Percentiles rank a stretch among this genome's conserved stretches.
phyloP scores from a whole-genome alignment of 2,888 invertebrate genomes.

The Trichopoda pennipes region DNA sequence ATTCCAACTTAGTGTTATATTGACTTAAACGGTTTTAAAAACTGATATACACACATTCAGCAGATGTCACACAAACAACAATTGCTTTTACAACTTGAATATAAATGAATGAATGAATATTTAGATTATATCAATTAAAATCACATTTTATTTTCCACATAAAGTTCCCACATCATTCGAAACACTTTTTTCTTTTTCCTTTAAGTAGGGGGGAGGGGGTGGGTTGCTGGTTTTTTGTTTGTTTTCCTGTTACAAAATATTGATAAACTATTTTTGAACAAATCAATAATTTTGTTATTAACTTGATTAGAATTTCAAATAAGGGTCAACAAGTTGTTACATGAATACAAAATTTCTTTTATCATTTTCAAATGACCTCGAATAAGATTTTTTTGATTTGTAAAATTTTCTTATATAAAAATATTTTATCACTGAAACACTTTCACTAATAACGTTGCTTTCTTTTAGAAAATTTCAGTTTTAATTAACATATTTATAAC shows the following conservation, averaged over 20 bases:
- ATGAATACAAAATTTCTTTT: slow-evolving; percentile 30
- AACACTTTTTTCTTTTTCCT: slow-evolving; percentile 12
- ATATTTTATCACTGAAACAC: slow-evolving; percentile 22
- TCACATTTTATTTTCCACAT: slow-evolving; percentile 57
- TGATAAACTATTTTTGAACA: slow-evolving; percentile 49
- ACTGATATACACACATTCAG: slow-evolving; percentile 32
- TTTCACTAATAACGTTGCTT: slow-evolving; percentile 39
- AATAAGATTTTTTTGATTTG: slow-evolving; percentile 17
- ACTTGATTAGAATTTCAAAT: slow-evolving; percentile 36
- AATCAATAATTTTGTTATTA: slow-evolving; percentile 58
- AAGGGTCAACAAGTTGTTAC: slow-evolving; percentile 65
- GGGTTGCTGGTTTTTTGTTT: too few species aligned
- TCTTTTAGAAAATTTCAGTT: too few species aligned
- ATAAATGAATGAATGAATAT: slow-evolving; percentile 35
- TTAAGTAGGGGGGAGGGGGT: slow-evolving; percentile 8
- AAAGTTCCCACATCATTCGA: slow-evolving; percentile 40
- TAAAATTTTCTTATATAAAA: slow-evolving; percentile 4
- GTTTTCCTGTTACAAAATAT: slow-evolving; percentile 33
- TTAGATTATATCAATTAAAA: slow-evolving; percentile 25
- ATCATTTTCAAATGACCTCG: slow-evolving; percentile 45
- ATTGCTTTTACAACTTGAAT: slow-evolving; percentile 21
- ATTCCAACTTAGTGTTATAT: slow-evolving; percentile 17
- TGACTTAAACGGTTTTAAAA: slow-evolving; percentile 9
- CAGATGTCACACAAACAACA: neutral
- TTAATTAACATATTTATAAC: too few species aligned